phyloP scores from a whole-genome alignment of 2,888 invertebrate genomes.

The Tetanocera ferruginea region DNA sequence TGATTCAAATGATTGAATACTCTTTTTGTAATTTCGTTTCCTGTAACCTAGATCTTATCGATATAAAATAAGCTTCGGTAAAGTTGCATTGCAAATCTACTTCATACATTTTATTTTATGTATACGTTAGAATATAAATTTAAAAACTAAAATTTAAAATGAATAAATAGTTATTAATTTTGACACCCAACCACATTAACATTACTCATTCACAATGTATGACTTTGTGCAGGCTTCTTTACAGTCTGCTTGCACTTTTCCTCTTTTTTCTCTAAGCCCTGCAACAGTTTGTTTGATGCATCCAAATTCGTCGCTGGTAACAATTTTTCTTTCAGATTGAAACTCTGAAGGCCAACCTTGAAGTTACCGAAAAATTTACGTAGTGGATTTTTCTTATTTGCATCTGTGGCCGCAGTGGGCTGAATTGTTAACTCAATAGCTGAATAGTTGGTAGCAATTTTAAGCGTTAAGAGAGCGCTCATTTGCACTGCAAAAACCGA shows the following conservation, averaged over 20 bases:
- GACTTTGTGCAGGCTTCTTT: too few relatives aligned
- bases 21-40: too few relatives aligned
- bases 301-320: neutral
- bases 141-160: neutral
- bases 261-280: neutral
- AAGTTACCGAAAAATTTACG: slow-evolving; percentile 61
- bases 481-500: slow-evolving; percentile 54
- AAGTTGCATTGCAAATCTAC: too few relatives aligned
- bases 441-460: slow-evolving; percentile 47
- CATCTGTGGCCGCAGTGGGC: slow-evolving; percentile 41
- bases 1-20: too few relatives aligned
- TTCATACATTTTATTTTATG: too few relatives aligned
- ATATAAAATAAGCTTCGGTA: too few relatives aligned
- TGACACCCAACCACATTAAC: too few relatives aligned
- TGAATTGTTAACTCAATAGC: slow-evolving; percentile 54
- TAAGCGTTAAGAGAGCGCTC: slow-evolving; percentile 54
- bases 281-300: neutral
- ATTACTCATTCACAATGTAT: too few relatives aligned
- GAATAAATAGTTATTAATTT: neutral
- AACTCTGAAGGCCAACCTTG: slow-evolving; percentile 57
- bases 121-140: too few relatives aligned
- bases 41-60: too few relatives aligned
- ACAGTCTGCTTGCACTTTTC: too few relatives aligned
- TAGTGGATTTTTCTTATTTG: slow-evolving; percentile 59
- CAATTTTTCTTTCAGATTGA: slow-evolving; percentile 55